These are phyloP conservation scores for Eupithecia tripunctaria DNA, from an alignment of 2,888 invertebrate genomes.

Conservation along the genomic window DNA sequence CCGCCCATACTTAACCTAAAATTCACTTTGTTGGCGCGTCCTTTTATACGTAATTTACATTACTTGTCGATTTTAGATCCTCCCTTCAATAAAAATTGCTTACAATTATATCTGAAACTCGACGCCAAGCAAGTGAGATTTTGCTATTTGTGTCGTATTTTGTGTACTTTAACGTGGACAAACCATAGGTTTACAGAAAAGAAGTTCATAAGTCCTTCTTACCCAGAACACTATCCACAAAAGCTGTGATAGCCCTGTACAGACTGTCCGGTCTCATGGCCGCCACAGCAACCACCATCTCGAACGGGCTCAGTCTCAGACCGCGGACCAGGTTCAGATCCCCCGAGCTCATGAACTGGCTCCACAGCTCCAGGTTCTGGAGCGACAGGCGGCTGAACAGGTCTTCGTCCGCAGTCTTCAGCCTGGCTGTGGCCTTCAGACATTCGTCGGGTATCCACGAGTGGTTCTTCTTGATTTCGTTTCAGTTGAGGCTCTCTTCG, in stretches of 20 bases:
- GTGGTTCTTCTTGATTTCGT: conserved; percentile 59
- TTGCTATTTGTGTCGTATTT: too few relatives aligned
- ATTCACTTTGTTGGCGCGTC: too few relatives aligned
- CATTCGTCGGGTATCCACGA: conserved; percentile 68
- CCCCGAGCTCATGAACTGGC: conserved; percentile 86
- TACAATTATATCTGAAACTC: too few relatives aligned
- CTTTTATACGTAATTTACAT: too few relatives aligned
- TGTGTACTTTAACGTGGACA: too few relatives aligned
- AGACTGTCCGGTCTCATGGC: conserved; percentile 93
- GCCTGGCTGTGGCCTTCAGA: conserved; percentile 61
- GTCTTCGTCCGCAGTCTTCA: conserved; percentile 83
- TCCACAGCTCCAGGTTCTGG: conserved; percentile 87
- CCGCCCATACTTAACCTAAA: too few relatives aligned
- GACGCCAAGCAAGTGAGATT: too few relatives aligned
- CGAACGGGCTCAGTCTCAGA: conserved; percentile 88
- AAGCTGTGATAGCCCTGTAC: conserved; percentile 89
- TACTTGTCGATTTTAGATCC: too few relatives aligned
- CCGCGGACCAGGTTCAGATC: conserved; percentile 87
- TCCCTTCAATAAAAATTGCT: too few relatives aligned
- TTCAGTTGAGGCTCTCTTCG: conserved; percentile 66
- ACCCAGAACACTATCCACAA: conserved; percentile 88
- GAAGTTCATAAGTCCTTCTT: neutral
- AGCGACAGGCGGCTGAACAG: conserved; percentile 86
- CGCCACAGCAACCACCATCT: conserved; percentile 91
- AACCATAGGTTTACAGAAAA: too few relatives aligned